phyloP scores from a whole-genome alignment of 2,113 vertebrate genomes.

The Calyptomena viridis region DNA sequence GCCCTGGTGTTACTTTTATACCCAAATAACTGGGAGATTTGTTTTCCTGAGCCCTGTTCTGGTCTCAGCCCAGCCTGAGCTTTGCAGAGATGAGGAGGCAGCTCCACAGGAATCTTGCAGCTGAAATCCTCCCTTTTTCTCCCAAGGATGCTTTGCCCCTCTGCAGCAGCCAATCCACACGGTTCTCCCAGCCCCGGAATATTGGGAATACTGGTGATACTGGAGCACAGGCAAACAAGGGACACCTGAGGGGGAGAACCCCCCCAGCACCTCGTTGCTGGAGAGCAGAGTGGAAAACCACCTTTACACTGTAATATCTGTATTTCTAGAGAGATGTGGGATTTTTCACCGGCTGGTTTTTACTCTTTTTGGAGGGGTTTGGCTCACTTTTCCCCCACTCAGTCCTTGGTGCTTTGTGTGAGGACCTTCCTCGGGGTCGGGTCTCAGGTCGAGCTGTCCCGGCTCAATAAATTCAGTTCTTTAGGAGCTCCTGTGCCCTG shows the following conservation, averaged over 20 bases:
- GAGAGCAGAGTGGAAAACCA: background rate
- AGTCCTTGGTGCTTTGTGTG: background rate
- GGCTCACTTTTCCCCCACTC: fast-evolving
- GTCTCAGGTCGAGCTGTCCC: background rate
- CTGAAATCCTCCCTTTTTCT: background rate
- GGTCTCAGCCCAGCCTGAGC: background rate
- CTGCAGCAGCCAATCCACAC: constrained; percentile 13
- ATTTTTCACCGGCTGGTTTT: background rate
- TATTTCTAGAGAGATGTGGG: background rate
- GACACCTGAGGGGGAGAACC: too few species aligned
- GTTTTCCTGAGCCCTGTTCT: fast-evolving
- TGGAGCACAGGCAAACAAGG: background rate
- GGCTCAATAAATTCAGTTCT: background rate
- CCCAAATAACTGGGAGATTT: fast-evolving
- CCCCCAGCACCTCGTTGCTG: background rate
- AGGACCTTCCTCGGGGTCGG: background rate
- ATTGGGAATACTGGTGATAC: background rate
- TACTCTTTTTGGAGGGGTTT: background rate
- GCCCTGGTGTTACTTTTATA: background rate
- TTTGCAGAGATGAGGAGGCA: background rate
- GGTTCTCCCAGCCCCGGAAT: background rate
- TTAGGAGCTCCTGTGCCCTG: background rate
- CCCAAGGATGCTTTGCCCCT: constrained; percentile 14
- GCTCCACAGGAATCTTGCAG: background rate
- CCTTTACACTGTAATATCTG: fast-evolving